Percentiles rank a stretch among this genome's conserved stretches.
phyloP scores from a whole-genome alignment of 2,113 vertebrate genomes.

The Paramisgurnus dabryanus region DNA sequence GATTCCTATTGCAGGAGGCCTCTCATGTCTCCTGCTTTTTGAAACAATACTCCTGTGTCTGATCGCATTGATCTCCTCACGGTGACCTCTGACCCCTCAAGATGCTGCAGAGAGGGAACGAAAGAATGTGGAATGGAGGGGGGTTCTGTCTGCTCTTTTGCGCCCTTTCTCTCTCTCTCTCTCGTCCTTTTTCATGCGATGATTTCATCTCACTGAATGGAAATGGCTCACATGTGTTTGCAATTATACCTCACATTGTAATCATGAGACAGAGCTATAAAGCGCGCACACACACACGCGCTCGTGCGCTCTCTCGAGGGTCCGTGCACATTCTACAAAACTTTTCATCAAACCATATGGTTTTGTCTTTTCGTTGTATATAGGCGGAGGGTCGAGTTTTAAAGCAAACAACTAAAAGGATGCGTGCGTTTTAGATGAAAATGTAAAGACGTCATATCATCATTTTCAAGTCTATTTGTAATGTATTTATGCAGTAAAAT shows the following conservation, averaged over 20 bases:
- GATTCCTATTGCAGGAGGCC: constrained; percentile 45
- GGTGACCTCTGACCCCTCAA: constrained; percentile 57
- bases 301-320: constrained; percentile 6
- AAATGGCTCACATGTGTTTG: constrained; percentile 58
- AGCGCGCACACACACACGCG: constrained; percentile 32
- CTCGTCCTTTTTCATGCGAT: constrained; percentile 47
- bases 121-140: constrained; percentile 48
- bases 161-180: constrained; percentile 27
- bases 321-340: constrained; percentile 35
- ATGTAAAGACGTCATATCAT: background rate
- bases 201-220: constrained; percentile 54
- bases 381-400: constrained; percentile 29
- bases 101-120: constrained; percentile 52
- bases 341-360: constrained; percentile 46
- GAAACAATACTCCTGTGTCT: constrained; percentile 61
- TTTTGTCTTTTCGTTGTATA: constrained; percentile 33
- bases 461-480: background rate
- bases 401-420: constrained; percentile 35
- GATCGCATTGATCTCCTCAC: constrained; percentile 55
- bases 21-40: constrained; percentile 56
- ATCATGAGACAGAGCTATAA: constrained; percentile 45
- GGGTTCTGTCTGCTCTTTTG: constrained; percentile 28
- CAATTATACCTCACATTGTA: constrained; percentile 56
- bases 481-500: constrained; percentile 14
- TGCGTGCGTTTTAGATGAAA: background rate